Evolutionary conservation across 2,113 vertebrate species (phyloP).

Genomic region (Elephantulus edwardii): DNA sequence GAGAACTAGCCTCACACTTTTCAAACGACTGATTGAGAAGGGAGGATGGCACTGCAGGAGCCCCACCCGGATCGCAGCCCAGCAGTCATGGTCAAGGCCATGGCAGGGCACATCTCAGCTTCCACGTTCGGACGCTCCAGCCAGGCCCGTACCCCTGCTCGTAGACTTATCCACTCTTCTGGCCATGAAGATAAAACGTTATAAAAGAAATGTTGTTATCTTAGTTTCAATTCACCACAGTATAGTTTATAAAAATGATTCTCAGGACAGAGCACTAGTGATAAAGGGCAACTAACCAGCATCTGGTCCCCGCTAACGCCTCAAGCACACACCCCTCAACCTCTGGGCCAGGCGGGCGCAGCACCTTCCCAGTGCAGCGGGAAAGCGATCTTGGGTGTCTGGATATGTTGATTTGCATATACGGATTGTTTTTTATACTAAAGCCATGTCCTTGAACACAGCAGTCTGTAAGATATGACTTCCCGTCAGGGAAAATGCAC

Average conservation of each 20-base stretch:
- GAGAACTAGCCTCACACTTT: constrained; percentile 14
- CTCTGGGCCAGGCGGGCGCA: constrained; percentile 75
- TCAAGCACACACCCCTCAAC: constrained; percentile 81
- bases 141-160: background rate
- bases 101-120: background rate
- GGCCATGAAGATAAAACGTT: constrained; percentile 50
- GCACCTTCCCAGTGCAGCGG: constrained; percentile 46
- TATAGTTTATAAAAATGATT: constrained; percentile 75
- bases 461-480: constrained; percentile 48
- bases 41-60: constrained; percentile 50
- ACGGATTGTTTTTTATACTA: constrained; percentile 66
- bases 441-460: constrained; percentile 75
- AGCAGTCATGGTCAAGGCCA: too few relatives aligned
- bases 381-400: constrained; percentile 59
- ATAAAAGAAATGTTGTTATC: constrained; percentile 62
- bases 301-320: constrained; percentile 72
- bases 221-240: constrained; percentile 77
- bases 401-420: constrained; percentile 77
- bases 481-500: constrained; percentile 76
- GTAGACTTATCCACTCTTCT: constrained; percentile 1
- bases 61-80: background rate
- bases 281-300: constrained; percentile 73
- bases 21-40: constrained; percentile 20
- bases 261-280: constrained; percentile 77
- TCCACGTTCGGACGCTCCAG: background rate